Base-by-base conservation (phyloP, 2,888 invertebrate genomes). In the Dichetophora obliterata region DNA sequence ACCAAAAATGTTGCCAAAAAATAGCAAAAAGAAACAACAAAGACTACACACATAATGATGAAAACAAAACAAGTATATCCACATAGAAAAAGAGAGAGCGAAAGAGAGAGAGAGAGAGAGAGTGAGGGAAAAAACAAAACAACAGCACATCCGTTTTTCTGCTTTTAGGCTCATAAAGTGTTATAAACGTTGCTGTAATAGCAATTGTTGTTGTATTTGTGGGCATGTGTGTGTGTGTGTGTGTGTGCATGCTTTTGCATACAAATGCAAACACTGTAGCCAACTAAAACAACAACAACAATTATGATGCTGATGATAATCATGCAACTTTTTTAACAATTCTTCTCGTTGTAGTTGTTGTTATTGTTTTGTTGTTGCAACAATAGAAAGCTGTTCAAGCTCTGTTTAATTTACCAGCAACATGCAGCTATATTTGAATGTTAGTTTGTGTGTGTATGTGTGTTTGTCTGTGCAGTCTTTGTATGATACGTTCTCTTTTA, bases 141-240 rank as follows among this genome's bases (percentile, higher is more conserved):
- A 52, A 50, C 5, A 27, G 24, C 27, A 50, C 68, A 50, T 68
- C 68, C 68, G 68, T 68, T 68, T 68, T 68, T 68, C 68, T 68
- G 68, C 68, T 68, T 68, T 50, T 48, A 50, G 68, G 68, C 68
- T 68, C 68, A 68, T 68, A 68, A 68, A 68, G 68, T 68, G 63
- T 31, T 31, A 59, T 59, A 59, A 59, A 59, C 27, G 63, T 31
- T 54, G 54, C 54, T 54, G 54, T 22, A 54, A n/a, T n/a, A 54
- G 54, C 9, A 22, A 54, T 54, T 54, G 54, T 19, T 54, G 54
- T 8, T 54, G 11, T 54, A 54, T 54, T 19, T 54, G 54, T 2
- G 3, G n/a, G 54, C 19, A 6, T 19, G 14, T 14, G n/a, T 63
- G 31, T 16, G 63, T 63, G n/a, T 63, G 31, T 31, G 48, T 66